phyloP scores from a whole-genome alignment of 2,113 vertebrate species.

The Menidia beryllina region DNA sequence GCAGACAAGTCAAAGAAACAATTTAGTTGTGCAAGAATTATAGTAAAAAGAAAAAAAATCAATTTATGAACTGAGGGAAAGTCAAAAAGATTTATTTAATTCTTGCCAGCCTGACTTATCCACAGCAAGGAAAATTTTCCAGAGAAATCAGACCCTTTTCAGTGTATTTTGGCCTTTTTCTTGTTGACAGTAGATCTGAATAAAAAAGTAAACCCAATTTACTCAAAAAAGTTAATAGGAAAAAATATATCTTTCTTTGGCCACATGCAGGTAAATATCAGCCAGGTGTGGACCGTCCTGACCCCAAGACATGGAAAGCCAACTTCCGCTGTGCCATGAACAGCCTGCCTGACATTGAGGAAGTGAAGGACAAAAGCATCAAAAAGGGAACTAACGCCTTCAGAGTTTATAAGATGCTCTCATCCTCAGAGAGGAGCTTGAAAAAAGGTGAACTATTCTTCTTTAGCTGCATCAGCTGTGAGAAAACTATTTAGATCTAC shows the following conservation, averaged over 20 bases:
- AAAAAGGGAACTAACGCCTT: conserved; percentile 99
- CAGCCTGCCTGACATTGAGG: conserved; percentile 95
- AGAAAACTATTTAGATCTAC: no score
- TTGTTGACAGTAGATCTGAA: no score
- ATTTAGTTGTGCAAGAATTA: background rate
- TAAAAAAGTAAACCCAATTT: no score
- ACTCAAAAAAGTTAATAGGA: no score
- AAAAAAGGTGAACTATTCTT: conserved; percentile 88
- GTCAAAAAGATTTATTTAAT: no score
- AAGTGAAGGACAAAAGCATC: conserved; percentile 94
- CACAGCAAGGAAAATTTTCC: no score
- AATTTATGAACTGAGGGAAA: no score
- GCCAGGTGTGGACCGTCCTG: conserved; percentile 86
- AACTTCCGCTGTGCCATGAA: conserved; percentile 99
- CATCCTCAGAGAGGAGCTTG: conserved; percentile 86
- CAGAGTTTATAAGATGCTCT: conserved; percentile 96
- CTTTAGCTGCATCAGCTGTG: background rate
- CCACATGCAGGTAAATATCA: conserved; percentile 89
- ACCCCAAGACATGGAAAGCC: conserved; percentile 98
- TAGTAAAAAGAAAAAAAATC: no score
- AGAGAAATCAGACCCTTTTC: background rate
- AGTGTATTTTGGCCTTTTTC: no score
- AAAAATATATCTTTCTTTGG: no score
- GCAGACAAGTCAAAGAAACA: conserved; percentile 1
- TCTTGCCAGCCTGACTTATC: no score